Conservation (phyloP, 2,888 invertebrate species). For the Drosophila maculinotata region DNA sequence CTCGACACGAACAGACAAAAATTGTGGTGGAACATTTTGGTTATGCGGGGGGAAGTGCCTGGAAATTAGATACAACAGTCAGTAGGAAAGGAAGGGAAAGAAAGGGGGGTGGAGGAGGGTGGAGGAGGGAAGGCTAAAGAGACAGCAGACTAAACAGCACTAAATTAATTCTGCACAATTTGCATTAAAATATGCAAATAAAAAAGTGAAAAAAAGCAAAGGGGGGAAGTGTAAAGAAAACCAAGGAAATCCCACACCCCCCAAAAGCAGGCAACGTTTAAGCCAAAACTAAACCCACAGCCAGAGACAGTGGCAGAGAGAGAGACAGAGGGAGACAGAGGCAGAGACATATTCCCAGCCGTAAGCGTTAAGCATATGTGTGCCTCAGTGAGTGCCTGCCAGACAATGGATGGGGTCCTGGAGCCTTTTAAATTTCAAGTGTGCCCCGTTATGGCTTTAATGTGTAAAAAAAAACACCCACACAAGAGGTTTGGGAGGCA, state of each 20-base stretch:
- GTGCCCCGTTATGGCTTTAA: conserved; percentile 50
- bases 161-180: conserved; percentile 82
- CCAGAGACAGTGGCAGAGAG: conserved; percentile 4
- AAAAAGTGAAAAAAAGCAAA: conserved; percentile 64
- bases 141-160: conserved; percentile 75
- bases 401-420: conserved; percentile 54
- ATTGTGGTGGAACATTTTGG: conserved; percentile 30
- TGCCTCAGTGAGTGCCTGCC: conserved; percentile 63
- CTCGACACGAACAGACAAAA: conserved; percentile 62
- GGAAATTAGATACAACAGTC: conserved; percentile 17
- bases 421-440: conserved; percentile 54
- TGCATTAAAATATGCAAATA: conserved; percentile 82
- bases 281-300: conserved; percentile 54
- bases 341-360: conserved; percentile 55
- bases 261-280: conserved; percentile 52
- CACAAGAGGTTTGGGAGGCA: conserved; percentile 17
- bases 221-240: conserved; percentile 23
- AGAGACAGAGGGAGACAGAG: neutral
- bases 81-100: neutral
- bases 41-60: no score
- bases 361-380: conserved; percentile 74
- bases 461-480: conserved; percentile 3
- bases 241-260: neutral
- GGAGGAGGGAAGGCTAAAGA: conserved; percentile 13
- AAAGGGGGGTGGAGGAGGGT: neutral